Conservation (phyloP, 2,797 vertebrate genomes). For the Lacerta bilineata region DNA sequence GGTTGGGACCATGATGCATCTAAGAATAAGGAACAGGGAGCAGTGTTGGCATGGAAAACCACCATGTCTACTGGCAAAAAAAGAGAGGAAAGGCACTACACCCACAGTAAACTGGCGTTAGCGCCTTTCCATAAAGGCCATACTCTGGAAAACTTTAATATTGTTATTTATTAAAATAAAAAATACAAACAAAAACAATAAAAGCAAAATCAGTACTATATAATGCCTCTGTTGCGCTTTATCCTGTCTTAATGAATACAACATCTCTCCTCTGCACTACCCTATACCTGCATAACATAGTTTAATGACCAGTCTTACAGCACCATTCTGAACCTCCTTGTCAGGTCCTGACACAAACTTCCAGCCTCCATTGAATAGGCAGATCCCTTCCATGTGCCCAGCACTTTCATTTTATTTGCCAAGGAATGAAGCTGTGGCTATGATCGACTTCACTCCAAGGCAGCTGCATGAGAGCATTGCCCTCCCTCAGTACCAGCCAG, state of each 20-base stretch:
- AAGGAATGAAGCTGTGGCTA: neutral
- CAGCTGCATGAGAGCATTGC: neutral
- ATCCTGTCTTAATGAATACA: neutral
- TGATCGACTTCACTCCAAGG: neutral
- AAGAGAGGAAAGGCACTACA: neutral
- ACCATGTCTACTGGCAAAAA: neutral
- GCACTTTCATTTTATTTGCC: neutral
- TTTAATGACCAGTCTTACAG: neutral
- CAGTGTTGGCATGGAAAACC: neutral
- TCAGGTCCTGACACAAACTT: neutral
- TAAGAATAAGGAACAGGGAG: conserved; percentile 61
- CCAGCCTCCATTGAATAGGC: neutral
- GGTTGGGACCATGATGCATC: conserved; percentile 87
- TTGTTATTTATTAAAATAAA: neutral
- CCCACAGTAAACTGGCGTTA: neutral
- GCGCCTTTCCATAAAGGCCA: neutral
- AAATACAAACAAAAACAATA: neutral
- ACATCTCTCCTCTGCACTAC: neutral
- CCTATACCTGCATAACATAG: neutral
- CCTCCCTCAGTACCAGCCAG: neutral
- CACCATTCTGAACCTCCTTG: neutral
- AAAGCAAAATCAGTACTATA: neutral
- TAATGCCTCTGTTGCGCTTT: neutral
- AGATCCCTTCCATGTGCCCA: neutral
- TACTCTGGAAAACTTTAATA: neutral